These are phyloP conservation scores for Psylliodes chrysocephalus DNA, from an alignment of 2,888 invertebrate genomes.

Conservation along the genomic window DNA sequence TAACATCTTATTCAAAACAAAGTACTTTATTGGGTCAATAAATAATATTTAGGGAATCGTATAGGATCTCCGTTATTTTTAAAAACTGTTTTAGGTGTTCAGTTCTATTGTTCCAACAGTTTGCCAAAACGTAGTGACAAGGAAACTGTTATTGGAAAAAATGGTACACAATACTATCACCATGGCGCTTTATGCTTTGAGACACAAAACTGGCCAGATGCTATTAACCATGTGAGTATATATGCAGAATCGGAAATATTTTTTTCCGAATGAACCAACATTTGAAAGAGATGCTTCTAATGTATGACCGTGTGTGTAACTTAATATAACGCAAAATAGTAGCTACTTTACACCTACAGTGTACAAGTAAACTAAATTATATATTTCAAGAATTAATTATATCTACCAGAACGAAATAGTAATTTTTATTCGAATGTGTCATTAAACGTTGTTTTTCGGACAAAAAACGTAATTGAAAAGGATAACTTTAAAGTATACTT, in stretches of 20 bases:
- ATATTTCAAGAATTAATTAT: too few relatives aligned
- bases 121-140: slow-evolving; percentile 69
- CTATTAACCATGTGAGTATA: slow-evolving; percentile 82
- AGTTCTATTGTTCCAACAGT: slow-evolving; percentile 86
- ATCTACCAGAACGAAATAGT: too few relatives aligned
- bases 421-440: too few relatives aligned
- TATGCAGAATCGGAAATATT: not conserved
- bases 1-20: too few relatives aligned
- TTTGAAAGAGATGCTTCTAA: not conserved
- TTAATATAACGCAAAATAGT: not conserved
- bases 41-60: too few relatives aligned
- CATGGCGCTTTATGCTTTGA: slow-evolving; percentile 85
- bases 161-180: slow-evolving; percentile 51
- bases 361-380: too few relatives aligned
- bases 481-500: too few relatives aligned
- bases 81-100: slow-evolving; percentile 65
- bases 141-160: slow-evolving; percentile 49
- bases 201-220: slow-evolving; percentile 93
- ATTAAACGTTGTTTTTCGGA: too few relatives aligned
- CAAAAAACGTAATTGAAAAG: too few relatives aligned
- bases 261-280: not conserved
- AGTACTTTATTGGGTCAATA: too few relatives aligned
- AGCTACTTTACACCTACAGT: too few relatives aligned
- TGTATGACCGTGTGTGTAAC: not conserved
- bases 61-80: not conserved